Evolutionary conservation across 2,888 invertebrate genomes (phyloP), one percentile per base, ranked within the genome.

Genomic region (Andrena flavipes): DNA sequence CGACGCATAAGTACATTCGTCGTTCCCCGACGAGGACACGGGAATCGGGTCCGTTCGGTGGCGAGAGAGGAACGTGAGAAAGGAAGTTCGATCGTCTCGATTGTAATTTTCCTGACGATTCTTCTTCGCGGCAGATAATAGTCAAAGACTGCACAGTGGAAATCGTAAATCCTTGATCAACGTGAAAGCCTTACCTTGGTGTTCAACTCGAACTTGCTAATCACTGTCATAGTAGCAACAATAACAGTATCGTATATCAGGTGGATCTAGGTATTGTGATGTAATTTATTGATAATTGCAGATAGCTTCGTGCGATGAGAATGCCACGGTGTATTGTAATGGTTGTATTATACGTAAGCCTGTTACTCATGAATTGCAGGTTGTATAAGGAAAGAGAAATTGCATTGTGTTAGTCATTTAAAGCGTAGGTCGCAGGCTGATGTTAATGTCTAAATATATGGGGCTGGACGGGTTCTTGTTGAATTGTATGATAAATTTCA

Each of bases 41-140:
- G 42, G 68, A 75, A 82, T 67, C 72, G 76, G 64, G 65, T 51
- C 26, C 68, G 20, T 35, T n/a, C 20, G 23, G 13, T 16, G 2
- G 10, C 35, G 6, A 10, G 48, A 49, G 23, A 6, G 69, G 65
- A 30, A 35, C 73, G 60, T 74, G 83, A 73, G 82, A 81, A 80
- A 80, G 80, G 80, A 82, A 81, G 82, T 51, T 68, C 67, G 71
- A 68, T 75, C 70, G 48, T 56, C 10, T 42, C 63, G n/a, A 78
- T 73, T 81, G 56, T 63, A 48, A n/a, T 63, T 51, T 10, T 8
- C 49, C 49, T 69, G 63, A 49, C 35, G 56, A 78, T 42, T 62
- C 60, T 60, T 48, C 20, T 8, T 13, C 26, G 80, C 51, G 48
- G 35, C 63, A 68, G 54, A 68, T 42, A 63, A 48, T 7, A 20